Evolutionary conservation across 2,797 vertebrate species (phyloP), one percentile per base, ranked within the genome.

Genomic region (Glossophaga mutica): DNA sequence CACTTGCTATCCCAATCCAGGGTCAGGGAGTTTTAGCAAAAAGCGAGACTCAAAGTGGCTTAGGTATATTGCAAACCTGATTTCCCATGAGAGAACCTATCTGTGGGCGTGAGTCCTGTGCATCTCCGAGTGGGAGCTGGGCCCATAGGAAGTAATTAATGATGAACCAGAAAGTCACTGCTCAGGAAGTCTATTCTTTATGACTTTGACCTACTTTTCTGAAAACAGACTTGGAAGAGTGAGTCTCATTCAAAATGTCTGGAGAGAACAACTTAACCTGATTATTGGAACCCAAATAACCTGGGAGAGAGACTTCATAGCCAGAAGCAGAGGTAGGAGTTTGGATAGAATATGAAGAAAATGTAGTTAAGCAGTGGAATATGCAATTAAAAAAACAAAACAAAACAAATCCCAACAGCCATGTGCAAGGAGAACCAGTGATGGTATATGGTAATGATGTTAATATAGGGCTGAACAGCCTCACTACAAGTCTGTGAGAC

Each of bases 141-240:
- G 4, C 39, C 39, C 39, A 39, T 6, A 39, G 39, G 46, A 95
- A 52, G 39, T 96, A 96, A 97, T 95, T 94, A 97, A 97, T 96
- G 95, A 93, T 87, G 93, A 96, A 14, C 76, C 87, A 83, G 86
- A 84, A 94, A 96, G 78, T 78, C 73, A 87, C 44, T 44, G 24
- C 48, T 68, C 74, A 59, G 59, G 84, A 91, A 96, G 34, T 22
- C 67, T 95, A 48, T 73, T 95, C 83, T 91, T 95, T 67, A 92
- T 79, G 84, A 91, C 86, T 89, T 77, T 85, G 94, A 59, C 94
- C 95, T 91, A 90, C 86, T 97, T 97, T 97, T 81, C 85, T 59
- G 73, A 59, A 97, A 97, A 94, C 11, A 71, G 73, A 90, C 89
- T 95, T 85, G 55, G 32, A 94, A 62, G 83, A 93, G 11, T 37